A percentile compares a stretch with the other conserved stretches of the same genome.
Conservation (phyloP, 53 echinoderm and acorn worm species). For the Stichopus horrens region DNA sequence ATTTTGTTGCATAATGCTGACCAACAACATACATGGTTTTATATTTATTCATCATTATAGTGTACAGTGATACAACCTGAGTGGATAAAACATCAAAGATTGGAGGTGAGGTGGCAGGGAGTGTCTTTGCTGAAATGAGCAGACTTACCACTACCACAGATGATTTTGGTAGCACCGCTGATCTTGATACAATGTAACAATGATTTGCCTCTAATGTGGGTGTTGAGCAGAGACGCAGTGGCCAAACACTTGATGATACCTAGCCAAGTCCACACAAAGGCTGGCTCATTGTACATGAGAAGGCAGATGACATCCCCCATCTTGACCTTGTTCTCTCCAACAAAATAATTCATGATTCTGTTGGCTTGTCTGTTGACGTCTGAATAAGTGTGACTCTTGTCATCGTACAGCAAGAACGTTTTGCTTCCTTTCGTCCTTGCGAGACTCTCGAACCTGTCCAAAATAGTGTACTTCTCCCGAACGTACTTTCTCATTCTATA, state of each 20-base stretch:
- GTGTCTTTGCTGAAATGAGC: too few species aligned
- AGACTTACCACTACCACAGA: constrained; percentile 72
- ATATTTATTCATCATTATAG: too few species aligned
- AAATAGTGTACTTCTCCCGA: background rate
- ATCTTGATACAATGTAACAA: constrained; percentile 78
- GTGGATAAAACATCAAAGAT: too few species aligned
- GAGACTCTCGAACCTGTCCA: constrained; percentile 60
- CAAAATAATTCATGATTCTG: constrained; percentile 39
- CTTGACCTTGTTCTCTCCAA: constrained; percentile 45
- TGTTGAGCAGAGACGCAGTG: constrained; percentile 68
- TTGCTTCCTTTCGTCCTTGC: constrained; percentile 45
- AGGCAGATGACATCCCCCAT: constrained; percentile 64
- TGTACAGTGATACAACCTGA: too few species aligned
- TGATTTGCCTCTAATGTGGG: constrained; percentile 66
- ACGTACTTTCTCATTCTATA: background rate
- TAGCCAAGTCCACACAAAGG: constrained; percentile 65
- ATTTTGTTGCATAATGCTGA: too few species aligned
- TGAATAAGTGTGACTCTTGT: constrained; percentile 68
- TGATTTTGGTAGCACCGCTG: constrained; percentile 59
- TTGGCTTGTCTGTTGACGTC: constrained; percentile 71
- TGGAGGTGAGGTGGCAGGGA: too few species aligned
- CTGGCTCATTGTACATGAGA: constrained; percentile 83
- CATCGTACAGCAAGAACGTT: constrained; percentile 62
- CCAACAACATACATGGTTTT: too few species aligned
- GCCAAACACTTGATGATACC: constrained; percentile 75